Percentiles rank a stretch among this genome's conserved stretches.
These are phyloP conservation scores for Macquaria australasica DNA, from an alignment of 2,113 vertebrate genomes.

Conservation along the genomic window DNA sequence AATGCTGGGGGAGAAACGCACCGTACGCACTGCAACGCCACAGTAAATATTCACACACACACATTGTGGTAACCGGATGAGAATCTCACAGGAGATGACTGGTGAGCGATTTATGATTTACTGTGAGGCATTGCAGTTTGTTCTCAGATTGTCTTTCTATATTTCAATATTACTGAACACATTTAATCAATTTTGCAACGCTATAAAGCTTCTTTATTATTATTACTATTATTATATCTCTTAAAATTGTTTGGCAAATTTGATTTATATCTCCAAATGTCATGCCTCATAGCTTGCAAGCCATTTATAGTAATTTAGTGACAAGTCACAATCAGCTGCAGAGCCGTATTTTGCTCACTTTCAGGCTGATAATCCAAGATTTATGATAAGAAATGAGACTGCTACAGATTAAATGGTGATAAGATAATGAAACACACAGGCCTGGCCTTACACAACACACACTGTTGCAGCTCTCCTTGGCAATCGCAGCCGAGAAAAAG, in stretches of 20 bases:
- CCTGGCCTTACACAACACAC: conserved; percentile 70
- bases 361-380: conserved; percentile 74
- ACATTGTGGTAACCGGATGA: conserved; percentile 72
- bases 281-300: conserved; percentile 65
- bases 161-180: conserved; percentile 63
- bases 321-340: conserved; percentile 68
- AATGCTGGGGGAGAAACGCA: conserved; percentile 62
- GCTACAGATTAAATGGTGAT: conserved; percentile 79
- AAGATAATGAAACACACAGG: conserved; percentile 80
- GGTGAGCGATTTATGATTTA: conserved; percentile 68
- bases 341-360: conserved; percentile 66
- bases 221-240: conserved; percentile 60
- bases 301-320: conserved; percentile 66
- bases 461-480: conserved; percentile 77
- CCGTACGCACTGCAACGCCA: conserved; percentile 64
- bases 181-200: conserved; percentile 65
- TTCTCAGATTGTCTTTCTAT: conserved; percentile 55
- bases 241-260: conserved; percentile 68
- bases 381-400: conserved; percentile 78
- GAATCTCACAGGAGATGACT: conserved; percentile 75
- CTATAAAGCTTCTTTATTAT: conserved; percentile 46
- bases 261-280: conserved; percentile 71
- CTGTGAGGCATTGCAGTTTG: conserved; percentile 48
- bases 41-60: conserved; percentile 72
- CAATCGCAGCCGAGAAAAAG: conserved; percentile 66